phyloP scores from a whole-genome alignment of 2,888 invertebrate species.

The Polydrusus cervinus region DNA sequence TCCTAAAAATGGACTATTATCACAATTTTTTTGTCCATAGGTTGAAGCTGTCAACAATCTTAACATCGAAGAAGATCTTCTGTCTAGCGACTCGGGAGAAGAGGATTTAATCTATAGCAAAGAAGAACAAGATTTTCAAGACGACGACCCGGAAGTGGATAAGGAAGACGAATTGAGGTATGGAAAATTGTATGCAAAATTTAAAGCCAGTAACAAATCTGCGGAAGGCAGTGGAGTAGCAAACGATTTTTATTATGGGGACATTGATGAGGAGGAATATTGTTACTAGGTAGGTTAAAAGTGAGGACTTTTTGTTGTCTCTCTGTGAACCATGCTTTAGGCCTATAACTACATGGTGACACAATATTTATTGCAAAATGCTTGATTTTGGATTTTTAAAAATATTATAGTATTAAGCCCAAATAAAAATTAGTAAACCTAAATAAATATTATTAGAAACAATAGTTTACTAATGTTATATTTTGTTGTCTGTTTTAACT shows the following conservation, averaged over 20 bases:
- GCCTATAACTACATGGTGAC: too few relatives aligned
- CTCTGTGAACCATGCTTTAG: too few relatives aligned
- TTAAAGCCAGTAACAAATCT: constrained; percentile 74
- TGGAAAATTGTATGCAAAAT: constrained; percentile 80
- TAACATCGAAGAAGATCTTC: constrained; percentile 64
- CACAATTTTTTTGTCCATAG: constrained; percentile 27
- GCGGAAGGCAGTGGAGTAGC: constrained; percentile 56
- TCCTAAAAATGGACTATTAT: too few relatives aligned
- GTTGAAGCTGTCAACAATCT: constrained; percentile 72
- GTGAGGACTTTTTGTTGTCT: too few relatives aligned
- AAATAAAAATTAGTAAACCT: too few relatives aligned
- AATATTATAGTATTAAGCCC: too few relatives aligned
- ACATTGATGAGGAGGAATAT: constrained; percentile 63
- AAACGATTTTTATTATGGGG: constrained; percentile 61
- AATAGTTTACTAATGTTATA: too few relatives aligned
- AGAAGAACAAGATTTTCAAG: constrained; percentile 62
- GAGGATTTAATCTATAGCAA: constrained; percentile 70
- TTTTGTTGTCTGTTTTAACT: too few relatives aligned
- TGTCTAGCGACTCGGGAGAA: constrained; percentile 68
- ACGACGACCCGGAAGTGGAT: constrained; percentile 69
- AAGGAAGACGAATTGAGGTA: constrained; percentile 75
- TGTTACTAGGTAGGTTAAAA: constrained; percentile 54
- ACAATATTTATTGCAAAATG: too few relatives aligned
- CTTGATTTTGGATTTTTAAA: too few relatives aligned
- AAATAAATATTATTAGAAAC: too few relatives aligned